Conservation (phyloP, 1,140 invertebrate species). For the Phymastichus coffea region DNA sequence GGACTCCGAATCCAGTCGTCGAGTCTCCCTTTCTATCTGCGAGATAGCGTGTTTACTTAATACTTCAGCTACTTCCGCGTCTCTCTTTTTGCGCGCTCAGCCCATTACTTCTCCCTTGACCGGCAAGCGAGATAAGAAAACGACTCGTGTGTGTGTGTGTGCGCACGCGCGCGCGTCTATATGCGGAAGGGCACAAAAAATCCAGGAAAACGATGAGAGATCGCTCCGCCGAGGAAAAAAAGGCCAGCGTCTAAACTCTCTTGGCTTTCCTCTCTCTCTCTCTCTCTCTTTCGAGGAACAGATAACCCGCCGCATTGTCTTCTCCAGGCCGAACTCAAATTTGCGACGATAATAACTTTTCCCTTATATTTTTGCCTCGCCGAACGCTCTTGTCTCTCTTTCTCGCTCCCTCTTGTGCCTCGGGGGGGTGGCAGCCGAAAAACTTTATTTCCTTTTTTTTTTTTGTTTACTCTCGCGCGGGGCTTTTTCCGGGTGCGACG, state of each 20-base stretch:
- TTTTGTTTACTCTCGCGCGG: no score
- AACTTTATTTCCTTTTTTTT: no score
- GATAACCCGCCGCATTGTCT: slow-evolving; percentile 35
- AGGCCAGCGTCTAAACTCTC: no score
- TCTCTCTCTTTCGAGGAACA: slow-evolving; percentile 34
- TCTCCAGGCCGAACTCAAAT: slow-evolving; percentile 37
- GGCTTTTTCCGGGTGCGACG: no score
- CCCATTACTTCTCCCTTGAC: slow-evolving; percentile 29
- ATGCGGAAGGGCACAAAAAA: neutral
- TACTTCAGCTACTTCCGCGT: slow-evolving; percentile 3
- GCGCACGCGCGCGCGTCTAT: neutral
- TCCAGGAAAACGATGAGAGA: slow-evolving; percentile 17
- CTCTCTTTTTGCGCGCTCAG: slow-evolving; percentile 21
- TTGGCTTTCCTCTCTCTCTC: no score
- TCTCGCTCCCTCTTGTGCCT: no score
- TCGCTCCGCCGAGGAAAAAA: slow-evolving; percentile 16
- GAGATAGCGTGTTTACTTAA: slow-evolving; percentile 13
- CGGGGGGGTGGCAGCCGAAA: no score
- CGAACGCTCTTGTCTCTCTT: no score
- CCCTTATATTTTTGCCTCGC: slow-evolving; percentile 28
- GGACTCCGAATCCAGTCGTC: no score
- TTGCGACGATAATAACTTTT: slow-evolving; percentile 41
- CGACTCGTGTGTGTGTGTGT: slow-evolving; percentile 20
- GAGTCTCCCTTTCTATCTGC: no score
- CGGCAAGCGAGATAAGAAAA: slow-evolving; percentile 32